Evolutionary conservation across 2,113 vertebrate species (phyloP).

Genomic region (Thamnaconus septentrionalis): DNA sequence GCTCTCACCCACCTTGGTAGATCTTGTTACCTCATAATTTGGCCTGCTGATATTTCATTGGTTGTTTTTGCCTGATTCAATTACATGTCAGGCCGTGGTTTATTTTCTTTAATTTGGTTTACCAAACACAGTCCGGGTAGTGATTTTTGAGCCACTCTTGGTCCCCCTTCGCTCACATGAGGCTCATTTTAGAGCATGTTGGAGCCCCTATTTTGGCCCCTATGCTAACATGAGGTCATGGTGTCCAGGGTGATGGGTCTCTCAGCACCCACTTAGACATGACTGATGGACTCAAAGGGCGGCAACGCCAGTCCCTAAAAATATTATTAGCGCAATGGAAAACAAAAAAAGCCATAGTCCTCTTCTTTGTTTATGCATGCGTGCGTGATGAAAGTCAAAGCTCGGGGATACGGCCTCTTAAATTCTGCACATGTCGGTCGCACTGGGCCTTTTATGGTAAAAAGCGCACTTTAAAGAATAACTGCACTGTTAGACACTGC

Average conservation of each 20-base stretch:
- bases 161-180: slow-evolving; percentile 18
- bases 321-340: slow-evolving; percentile 53
- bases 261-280: slow-evolving; percentile 67
- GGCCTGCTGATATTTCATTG: slow-evolving; percentile 10
- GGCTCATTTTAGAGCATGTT: slow-evolving; percentile 36
- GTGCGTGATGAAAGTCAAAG: slow-evolving; percentile 42
- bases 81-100: slow-evolving; percentile 20
- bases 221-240: slow-evolving; percentile 64
- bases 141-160: slow-evolving; percentile 7
- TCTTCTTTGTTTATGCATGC: slow-evolving; percentile 9
- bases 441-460: not conserved
- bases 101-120: slow-evolving; percentile 11
- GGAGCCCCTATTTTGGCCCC: slow-evolving; percentile 44
- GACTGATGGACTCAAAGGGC: slow-evolving; percentile 62
- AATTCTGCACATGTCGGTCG: not conserved
- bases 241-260: slow-evolving; percentile 51
- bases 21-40: slow-evolving; percentile 28
- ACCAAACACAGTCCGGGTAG: slow-evolving; percentile 14
- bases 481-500: slow-evolving; percentile 20
- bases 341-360: slow-evolving; percentile 16
- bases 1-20: slow-evolving; percentile 27
- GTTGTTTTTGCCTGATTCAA: slow-evolving; percentile 41
- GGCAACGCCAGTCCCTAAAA: slow-evolving; percentile 58
- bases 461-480: slow-evolving; percentile 26
- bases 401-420: slow-evolving; percentile 4